A percentile compares a stretch with the other conserved stretches of the same genome.
These are phyloP conservation scores for Sus cebifrons DNA, from an alignment of 2,797 vertebrate species.

Conservation along the genomic window DNA sequence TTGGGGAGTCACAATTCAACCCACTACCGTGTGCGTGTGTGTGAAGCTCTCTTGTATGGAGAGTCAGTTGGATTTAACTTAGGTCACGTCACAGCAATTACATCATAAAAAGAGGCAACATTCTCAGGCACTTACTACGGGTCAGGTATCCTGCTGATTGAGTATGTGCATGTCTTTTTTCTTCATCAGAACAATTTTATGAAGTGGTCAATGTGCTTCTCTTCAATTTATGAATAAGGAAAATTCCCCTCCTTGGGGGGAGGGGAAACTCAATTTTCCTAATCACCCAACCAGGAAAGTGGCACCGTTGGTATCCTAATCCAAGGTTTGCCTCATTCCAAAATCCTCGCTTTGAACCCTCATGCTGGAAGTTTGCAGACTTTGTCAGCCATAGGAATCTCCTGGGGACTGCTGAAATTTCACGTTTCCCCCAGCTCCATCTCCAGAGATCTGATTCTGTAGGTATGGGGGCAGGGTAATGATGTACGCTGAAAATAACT, in stretches of 20 bases:
- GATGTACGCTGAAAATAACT: constrained; percentile 66
- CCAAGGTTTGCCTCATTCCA: not conserved
- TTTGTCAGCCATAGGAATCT: not conserved
- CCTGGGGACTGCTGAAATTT: not conserved
- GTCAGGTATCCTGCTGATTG: not conserved
- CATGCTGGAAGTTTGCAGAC: not conserved
- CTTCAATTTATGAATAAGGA: not conserved
- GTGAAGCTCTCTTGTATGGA: not conserved
- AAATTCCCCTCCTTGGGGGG: not conserved
- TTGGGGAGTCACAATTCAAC: not conserved
- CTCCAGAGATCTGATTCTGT: constrained; percentile 6
- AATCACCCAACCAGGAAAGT: not conserved
- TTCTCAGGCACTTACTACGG: not conserved
- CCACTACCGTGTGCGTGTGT: not conserved
- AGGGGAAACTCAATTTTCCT: not conserved
- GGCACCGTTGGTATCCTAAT: not conserved
- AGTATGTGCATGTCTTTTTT: not conserved
- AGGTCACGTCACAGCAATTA: not conserved
- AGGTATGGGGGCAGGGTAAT: constrained; percentile 5
- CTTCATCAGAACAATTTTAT: not conserved
- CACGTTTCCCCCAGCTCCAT: not conserved
- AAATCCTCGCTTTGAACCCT: not conserved
- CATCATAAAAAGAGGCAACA: not conserved
- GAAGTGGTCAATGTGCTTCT: not conserved
- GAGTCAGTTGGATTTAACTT: not conserved